These are phyloP conservation scores for Wiebesia pumilae DNA, from an alignment of 1,140 invertebrate genomes.

Conservation along the genomic window DNA sequence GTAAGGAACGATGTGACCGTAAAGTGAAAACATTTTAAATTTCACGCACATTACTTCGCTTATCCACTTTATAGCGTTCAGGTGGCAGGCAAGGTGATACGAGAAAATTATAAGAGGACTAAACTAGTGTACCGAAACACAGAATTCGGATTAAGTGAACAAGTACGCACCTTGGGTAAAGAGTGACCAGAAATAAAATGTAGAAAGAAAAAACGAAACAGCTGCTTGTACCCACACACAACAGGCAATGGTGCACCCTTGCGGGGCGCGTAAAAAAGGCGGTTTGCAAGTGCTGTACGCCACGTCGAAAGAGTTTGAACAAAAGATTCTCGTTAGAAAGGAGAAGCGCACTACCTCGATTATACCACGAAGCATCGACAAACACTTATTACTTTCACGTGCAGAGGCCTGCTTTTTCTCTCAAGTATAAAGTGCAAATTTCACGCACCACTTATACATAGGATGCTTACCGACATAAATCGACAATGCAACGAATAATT, in stretches of 20 bases:
- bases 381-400: conserved; percentile 49
- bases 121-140: not conserved
- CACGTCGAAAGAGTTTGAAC: conserved; percentile 52
- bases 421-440: not conserved
- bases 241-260: not conserved
- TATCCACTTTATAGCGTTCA: not conserved
- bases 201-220: not conserved
- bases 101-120: not conserved
- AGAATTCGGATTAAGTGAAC: not conserved
- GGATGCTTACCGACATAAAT: not conserved
- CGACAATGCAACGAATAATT: too few relatives aligned
- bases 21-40: conserved; percentile 2
- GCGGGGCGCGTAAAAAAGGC: not conserved
- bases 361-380: conserved; percentile 58
- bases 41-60: not conserved
- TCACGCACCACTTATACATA: not conserved
- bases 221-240: too few relatives aligned
- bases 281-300: not conserved
- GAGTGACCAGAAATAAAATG: not conserved
- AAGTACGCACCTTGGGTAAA: not conserved
- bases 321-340: conserved; percentile 65
- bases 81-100: not conserved
- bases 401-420: not conserved
- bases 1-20: not conserved
- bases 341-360: conserved; percentile 62